phyloP scores from a whole-genome alignment of 2,113 vertebrate species.

The Melanerpes aurifrons region DNA sequence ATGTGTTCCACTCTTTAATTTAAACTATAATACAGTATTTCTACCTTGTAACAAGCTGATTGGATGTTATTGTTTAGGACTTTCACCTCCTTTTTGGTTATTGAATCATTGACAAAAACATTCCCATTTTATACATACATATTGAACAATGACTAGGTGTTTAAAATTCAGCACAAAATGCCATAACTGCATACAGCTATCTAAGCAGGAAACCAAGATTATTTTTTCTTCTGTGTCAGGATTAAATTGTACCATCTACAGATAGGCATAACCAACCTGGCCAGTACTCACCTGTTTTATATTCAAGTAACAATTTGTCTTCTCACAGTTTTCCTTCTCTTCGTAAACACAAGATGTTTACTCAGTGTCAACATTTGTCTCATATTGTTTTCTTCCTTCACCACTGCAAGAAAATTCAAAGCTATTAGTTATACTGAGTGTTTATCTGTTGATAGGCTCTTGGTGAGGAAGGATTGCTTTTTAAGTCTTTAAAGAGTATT shows the following conservation, averaged over 20 bases:
- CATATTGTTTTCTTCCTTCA: background rate
- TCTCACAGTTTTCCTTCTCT: rapidly evolving
- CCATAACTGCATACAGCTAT: background rate
- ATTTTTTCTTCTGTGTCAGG: background rate
- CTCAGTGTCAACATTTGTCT: background rate
- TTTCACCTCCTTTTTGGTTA: background rate
- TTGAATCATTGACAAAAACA: background rate
- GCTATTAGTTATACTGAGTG: background rate
- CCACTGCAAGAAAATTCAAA: background rate
- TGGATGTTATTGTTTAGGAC: background rate
- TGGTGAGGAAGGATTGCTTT: background rate
- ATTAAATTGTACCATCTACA: background rate
- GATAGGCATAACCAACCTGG: background rate
- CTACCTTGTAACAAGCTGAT: background rate
- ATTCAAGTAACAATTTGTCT: rapidly evolving
- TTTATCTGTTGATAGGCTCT: background rate
- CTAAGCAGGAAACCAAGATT: background rate
- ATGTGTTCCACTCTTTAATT: rapidly evolving
- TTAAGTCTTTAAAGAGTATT: background rate
- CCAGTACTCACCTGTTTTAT: background rate
- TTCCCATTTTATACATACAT: background rate
- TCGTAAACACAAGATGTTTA: background rate
- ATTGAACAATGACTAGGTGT: background rate
- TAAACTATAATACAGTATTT: background rate
- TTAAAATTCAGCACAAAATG: background rate